phyloP scores from a whole-genome alignment of 1,140 invertebrate species.

The Saxidomus purpurata region DNA sequence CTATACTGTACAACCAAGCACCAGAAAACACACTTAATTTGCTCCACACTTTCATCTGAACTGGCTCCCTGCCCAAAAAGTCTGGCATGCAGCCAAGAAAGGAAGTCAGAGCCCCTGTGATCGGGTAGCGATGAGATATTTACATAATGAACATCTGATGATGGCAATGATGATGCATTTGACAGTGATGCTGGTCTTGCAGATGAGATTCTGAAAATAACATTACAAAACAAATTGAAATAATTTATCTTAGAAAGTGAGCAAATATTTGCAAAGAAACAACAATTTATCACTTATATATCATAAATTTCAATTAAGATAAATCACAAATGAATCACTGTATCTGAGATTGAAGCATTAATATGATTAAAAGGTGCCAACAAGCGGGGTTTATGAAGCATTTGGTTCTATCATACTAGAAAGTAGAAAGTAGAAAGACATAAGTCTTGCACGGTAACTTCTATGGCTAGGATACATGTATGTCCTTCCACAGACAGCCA shows the following conservation, averaged over 20 bases:
- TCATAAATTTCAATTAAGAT: background rate
- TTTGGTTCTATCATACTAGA: no score
- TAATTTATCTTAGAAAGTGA: background rate
- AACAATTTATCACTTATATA: background rate
- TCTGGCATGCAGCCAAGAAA: slow-evolving; percentile 74
- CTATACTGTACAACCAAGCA: slow-evolving; percentile 81
- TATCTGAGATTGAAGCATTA: no score
- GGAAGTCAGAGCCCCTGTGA: slow-evolving; percentile 67
- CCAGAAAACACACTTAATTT: slow-evolving; percentile 81
- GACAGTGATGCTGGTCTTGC: background rate
- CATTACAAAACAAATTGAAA: background rate
- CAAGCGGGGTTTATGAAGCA: no score
- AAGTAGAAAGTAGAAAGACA: no score
- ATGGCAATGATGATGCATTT: background rate
- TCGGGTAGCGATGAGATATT: slow-evolving; percentile 74
- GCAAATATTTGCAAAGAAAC: background rate
- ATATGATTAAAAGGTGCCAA: no score
- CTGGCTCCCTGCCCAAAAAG: slow-evolving; percentile 64
- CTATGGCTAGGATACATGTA: no score
- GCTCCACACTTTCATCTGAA: slow-evolving; percentile 50
- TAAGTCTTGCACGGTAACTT: no score
- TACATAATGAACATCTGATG: slow-evolving; percentile 4
- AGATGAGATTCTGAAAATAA: slow-evolving; percentile 17
- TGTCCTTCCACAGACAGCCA: no score
- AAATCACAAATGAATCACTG: no score